Base-by-base conservation (phyloP, 2,888 invertebrate species). In the Physocephala rufipes region DNA sequence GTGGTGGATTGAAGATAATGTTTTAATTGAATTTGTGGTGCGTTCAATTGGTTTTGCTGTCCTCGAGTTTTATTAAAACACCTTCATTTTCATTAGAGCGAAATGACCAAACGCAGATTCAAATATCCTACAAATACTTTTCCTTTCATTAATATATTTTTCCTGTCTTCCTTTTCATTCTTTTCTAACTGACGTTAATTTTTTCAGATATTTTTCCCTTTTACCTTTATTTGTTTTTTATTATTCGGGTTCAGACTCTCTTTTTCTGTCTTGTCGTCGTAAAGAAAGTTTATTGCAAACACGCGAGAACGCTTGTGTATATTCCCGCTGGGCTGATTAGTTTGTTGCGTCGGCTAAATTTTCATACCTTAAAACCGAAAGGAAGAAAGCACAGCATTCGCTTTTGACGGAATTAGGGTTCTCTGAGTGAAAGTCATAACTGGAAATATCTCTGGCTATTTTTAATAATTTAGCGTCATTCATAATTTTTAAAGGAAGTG, bases 101-200 rank as follows among this genome's bases (percentile, higher is more conserved):
- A 12, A 49, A 7, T 12, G 3, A 45, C 45, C 49, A n/a, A 15
- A 19, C 19, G 3, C 12, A 49, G 15, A 13, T 49, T 19, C 3
- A 19, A 49, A 12, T 15, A 45, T 45, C 51, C 7, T 49, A 19
- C 61, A 30, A 26, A 30, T 62, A 9, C 12, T n/a, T 36, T 62
- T 62, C 43, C 49, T 15, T 9, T 7, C 4, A 30, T 62, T 19
- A 15, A 9, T 19, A 62, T 36, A 7, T 19, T 62, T 55, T 30
- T 62, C 43, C 49, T 15, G 19, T 7, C 16, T 58, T 24, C 24
- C 28, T 65, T 9, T 24, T 62, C 9, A 7, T 63, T 21, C 43
- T 65, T 15, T 51, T 62, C 19, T 36, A 49, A 65, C 49, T 51
- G n/a, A 49, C 16, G 65, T 45, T 64, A 64, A 49, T 65, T 65